These are phyloP conservation scores for Melanitta fusca DNA, from an alignment of 2,797 vertebrate genomes.

Conservation along the genomic window DNA sequence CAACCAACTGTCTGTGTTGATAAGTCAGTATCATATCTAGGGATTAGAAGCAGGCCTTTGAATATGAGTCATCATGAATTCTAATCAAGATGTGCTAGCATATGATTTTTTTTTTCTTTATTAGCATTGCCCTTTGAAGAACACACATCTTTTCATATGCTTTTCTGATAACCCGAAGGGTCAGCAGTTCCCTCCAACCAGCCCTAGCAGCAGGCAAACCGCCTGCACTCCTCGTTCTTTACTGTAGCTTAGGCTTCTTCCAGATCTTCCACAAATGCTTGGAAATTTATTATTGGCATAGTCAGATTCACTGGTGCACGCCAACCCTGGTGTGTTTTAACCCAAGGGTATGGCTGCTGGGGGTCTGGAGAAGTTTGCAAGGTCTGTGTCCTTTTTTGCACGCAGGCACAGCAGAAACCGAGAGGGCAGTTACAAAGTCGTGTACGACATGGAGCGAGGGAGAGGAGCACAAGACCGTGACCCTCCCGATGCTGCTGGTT, in stretches of 20 bases:
- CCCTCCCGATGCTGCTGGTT: not conserved
- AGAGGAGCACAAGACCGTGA: not conserved
- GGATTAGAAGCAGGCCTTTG: not conserved
- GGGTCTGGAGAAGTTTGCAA: not conserved
- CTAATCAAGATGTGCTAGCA: not conserved
- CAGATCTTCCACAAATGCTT: not conserved
- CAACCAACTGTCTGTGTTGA: not conserved
- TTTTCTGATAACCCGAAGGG: not conserved
- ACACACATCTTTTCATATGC: accelerated
- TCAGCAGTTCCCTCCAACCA: not conserved
- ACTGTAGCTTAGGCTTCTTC: not conserved
- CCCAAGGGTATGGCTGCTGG: not conserved
- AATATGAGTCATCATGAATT: slow-evolving; percentile 23
- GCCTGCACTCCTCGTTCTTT: not conserved
- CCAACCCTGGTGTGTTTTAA: not conserved
- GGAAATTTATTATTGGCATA: not conserved
- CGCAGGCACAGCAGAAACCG: not conserved
- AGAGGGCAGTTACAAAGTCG: not conserved
- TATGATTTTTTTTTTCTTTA: not conserved
- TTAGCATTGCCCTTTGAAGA: not conserved
- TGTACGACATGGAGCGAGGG: not conserved
- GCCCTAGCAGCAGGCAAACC: not conserved
- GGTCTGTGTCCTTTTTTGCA: not conserved
- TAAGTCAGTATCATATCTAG: not conserved
- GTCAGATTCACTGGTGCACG: not conserved